These are phyloP conservation scores for Athalia cordata DNA, from an alignment of 2,888 invertebrate species.

Conservation along the genomic window DNA sequence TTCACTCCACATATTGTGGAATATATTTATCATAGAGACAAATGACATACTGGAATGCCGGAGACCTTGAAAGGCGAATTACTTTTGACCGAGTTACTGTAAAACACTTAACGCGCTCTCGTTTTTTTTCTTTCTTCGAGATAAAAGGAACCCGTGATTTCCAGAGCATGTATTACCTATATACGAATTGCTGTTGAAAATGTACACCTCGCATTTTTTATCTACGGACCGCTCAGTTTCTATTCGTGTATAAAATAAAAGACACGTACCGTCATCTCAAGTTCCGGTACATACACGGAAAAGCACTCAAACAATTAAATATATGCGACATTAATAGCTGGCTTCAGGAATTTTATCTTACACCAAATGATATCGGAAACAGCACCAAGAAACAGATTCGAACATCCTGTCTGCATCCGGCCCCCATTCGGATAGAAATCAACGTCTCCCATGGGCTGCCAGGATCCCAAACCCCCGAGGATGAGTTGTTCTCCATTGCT, in stretches of 20 bases:
- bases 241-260: constrained; percentile 6
- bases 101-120: no score
- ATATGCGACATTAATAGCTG: neutral
- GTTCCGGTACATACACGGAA: constrained; percentile 27
- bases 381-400: constrained; percentile 93
- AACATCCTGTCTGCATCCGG: constrained; percentile 93
- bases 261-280: constrained; percentile 15
- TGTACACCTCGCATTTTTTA: neutral
- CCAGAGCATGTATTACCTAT: no score
- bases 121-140: no score
- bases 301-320: constrained; percentile 18
- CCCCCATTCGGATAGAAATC: constrained; percentile 96
- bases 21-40: no score
- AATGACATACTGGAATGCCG: no score
- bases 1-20: no score
- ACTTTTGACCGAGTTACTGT: no score
- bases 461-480: constrained; percentile 90
- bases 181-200: neutral
- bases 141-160: no score
- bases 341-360: constrained; percentile 71
- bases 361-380: constrained; percentile 93
- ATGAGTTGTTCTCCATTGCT: constrained; percentile 95
- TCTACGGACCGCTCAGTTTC: neutral
- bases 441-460: constrained; percentile 94
- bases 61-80: no score